These are phyloP conservation scores for Onychomys arenicola DNA, from an alignment of 2,797 vertebrate genomes.

Conservation along the genomic window DNA sequence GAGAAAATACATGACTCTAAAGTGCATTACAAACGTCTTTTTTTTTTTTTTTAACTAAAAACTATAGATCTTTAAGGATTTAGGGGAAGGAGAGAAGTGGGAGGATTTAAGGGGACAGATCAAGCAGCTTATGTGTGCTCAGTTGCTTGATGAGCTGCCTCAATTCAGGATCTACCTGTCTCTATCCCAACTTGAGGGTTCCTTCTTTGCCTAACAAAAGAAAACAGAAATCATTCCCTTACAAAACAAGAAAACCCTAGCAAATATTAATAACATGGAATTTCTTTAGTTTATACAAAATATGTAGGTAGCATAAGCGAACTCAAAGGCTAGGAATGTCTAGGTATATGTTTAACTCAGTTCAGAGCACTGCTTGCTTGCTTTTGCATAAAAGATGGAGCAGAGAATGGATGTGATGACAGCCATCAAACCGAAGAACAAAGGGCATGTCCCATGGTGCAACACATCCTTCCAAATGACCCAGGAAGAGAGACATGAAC, in stretches of 20 bases:
- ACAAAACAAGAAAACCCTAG: background rate
- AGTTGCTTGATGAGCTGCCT: background rate
- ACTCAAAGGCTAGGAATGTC: background rate
- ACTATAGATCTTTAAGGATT: background rate
- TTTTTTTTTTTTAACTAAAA: background rate
- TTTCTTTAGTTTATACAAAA: slow-evolving; percentile 42
- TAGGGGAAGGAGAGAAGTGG: background rate
- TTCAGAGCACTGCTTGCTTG: background rate
- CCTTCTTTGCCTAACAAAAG: background rate
- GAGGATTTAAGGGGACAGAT: background rate
- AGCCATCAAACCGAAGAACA: slow-evolving; percentile 22
- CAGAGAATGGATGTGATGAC: slow-evolving; percentile 1
- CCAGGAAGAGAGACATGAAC: slow-evolving; percentile 19
- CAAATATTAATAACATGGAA: background rate
- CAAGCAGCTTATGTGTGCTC: background rate
- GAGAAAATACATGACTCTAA: background rate
- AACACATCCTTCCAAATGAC: slow-evolving; percentile 55
- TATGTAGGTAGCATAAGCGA: background rate
- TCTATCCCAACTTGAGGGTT: background rate
- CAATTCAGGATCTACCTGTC: background rate
- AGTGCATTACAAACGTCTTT: background rate
- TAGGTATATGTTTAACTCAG: background rate
- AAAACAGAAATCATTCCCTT: background rate
- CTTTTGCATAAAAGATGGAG: background rate
- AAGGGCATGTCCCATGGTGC: slow-evolving; percentile 2